phyloP scores from a whole-genome alignment of 2,888 invertebrate genomes.

The Aphelenchoides bicaudatus region DNA sequence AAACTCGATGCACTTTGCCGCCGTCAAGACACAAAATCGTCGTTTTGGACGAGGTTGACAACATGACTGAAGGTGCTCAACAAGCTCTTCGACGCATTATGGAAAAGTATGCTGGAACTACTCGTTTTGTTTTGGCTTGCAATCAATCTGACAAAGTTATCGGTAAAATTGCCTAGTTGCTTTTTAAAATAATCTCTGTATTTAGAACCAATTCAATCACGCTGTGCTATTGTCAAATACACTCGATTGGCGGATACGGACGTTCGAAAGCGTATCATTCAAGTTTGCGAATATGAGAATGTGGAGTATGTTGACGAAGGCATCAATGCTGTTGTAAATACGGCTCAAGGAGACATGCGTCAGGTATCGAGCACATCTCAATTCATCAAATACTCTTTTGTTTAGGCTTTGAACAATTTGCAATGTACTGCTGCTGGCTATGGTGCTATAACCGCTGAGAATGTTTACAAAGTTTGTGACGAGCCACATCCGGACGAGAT shows the following conservation, averaged over 20 bases:
- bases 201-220: conserved; percentile 88
- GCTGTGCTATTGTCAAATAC: conserved; percentile 92
- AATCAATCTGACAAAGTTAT: conserved; percentile 98
- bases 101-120: conserved; percentile 95
- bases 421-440: conserved; percentile 91
- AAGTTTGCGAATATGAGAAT: conserved; percentile 65
- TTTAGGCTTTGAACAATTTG: conserved; percentile 82
- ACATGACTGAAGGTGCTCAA: conserved; percentile 99
- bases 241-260: conserved; percentile 84
- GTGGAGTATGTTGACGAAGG: conserved; percentile 85
- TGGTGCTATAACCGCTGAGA: conserved; percentile 80
- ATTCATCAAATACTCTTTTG: too few relatives aligned
- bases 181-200: not conserved
- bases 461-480: conserved; percentile 94
- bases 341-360: conserved; percentile 96
- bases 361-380: conserved; percentile 69
- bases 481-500: conserved; percentile 94
- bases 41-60: conserved; percentile 78
- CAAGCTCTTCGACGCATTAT: conserved; percentile 87
- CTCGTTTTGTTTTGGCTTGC: conserved; percentile 93
- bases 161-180: conserved; percentile 56
- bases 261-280: conserved; percentile 75
- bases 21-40: conserved; percentile 89
- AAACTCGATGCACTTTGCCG: conserved; percentile 69
- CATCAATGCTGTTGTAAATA: conserved; percentile 89